Percentiles rank a stretch among this genome's conserved stretches.
Conservation (phyloP, 2,113 vertebrate species). For the Grammomys surdaster region DNA sequence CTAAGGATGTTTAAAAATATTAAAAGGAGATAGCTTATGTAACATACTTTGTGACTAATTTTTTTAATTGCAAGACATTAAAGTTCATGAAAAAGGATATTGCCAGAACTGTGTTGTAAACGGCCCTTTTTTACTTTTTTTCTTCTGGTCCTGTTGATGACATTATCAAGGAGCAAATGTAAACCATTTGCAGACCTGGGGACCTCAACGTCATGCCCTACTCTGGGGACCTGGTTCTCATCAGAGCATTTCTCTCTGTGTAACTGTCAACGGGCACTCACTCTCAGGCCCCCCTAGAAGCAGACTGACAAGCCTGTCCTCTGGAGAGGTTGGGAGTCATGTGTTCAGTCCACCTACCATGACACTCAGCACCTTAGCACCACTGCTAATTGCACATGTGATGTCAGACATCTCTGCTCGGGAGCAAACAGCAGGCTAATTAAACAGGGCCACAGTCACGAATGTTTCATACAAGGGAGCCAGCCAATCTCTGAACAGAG, state of each 20-base stretch:
- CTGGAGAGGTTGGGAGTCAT: not conserved
- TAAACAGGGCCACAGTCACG: not conserved
- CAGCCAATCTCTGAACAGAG: not conserved
- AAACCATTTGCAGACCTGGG: not conserved
- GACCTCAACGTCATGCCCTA: not conserved
- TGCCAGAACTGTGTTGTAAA: conserved; percentile 33
- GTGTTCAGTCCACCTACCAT: not conserved
- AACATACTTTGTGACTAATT: not conserved
- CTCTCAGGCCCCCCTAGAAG: not conserved
- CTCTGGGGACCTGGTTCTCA: not conserved
- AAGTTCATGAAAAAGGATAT: not conserved
- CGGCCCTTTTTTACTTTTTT: not conserved
- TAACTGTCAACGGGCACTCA: not conserved
- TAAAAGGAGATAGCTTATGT: not conserved
- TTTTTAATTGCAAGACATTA: conserved; percentile 31
- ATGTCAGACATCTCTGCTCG: not conserved
- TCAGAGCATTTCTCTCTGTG: not conserved
- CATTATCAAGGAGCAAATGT: not conserved
- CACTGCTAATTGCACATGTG: not conserved
- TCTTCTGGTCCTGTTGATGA: not conserved
- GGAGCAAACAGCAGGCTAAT: not conserved
- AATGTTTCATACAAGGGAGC: not conserved
- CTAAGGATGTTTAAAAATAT: not conserved
- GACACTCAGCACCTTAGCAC: not conserved
- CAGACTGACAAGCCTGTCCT: not conserved